Evolutionary conservation across 2,797 vertebrate genomes (phyloP), one percentile per base, ranked within the genome.

Genomic region (Philypnodon macrostomus): DNA sequence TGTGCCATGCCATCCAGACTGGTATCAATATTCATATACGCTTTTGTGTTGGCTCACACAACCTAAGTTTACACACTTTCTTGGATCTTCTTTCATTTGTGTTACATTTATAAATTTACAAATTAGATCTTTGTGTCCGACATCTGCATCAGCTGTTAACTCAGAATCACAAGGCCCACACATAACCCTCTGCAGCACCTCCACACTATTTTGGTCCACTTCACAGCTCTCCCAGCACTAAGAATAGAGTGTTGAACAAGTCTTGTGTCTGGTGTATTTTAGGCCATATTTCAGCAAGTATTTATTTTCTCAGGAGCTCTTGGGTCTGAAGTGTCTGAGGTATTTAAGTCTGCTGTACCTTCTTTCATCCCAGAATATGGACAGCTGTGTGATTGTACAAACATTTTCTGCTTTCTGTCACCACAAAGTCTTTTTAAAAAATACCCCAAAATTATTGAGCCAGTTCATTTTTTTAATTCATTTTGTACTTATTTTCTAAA

Each of bases 211-310:
- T 60, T 47, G 44, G 45, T 47, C 39, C 16, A 33, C 63, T 35
- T 56, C 44, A 38, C 46, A 18, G 44, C 45, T 70, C 56, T 39
- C 31, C 14, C 48, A 17, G 18, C 7, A 47, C 63, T 42, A 68
- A 66, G 24, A 75, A 79, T 67, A 75, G 61, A 65, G 34, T 47
- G 64, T 68, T 77, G 76, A 74, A 72, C 72, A 63, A 70, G 73
- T 55, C 24, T 16, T 58, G 52, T 71, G 31, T 47, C 30, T 46
- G 53, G 23, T 54, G 5, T n/a, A 47, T 21, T 34, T 29, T 44
- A 37, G 21, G 23, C 29, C 29, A 29, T 29, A 26, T 63, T 42
- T 13, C 33, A 14, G 9, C 12, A 23, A 1, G 21, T 14, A 23
- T 40, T 40, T 40, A 13, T 40, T 24, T 40, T 16, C 15, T 17